Evolutionary conservation across 2,113 vertebrate genomes (phyloP).

Genomic region (Fulica atra): DNA sequence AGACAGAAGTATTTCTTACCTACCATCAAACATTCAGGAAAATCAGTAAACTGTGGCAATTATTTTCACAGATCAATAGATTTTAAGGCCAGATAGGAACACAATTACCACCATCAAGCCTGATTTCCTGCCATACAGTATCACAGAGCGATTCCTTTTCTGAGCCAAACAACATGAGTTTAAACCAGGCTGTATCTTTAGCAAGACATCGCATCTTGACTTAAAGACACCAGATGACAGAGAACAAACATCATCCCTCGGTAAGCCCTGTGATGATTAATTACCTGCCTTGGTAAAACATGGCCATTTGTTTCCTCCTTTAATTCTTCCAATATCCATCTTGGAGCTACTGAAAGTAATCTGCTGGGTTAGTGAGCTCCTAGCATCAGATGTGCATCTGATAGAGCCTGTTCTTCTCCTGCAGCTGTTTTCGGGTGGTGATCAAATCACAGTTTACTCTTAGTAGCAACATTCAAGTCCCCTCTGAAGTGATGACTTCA

Average conservation of each 20-base stretch:
- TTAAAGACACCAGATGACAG: not conserved
- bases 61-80: conserved; percentile 20
- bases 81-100: conserved; percentile 22
- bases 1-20: not conserved
- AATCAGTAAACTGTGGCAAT: conserved; percentile 27
- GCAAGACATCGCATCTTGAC: not conserved
- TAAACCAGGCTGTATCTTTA: not conserved
- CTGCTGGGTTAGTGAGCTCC: not conserved
- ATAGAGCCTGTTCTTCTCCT: not conserved
- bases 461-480: not conserved
- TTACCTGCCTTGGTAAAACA: not conserved
- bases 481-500: not conserved
- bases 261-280: not conserved
- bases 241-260: not conserved
- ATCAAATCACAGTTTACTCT: not conserved
- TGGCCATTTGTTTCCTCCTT: not conserved
- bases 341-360: rapidly evolving
- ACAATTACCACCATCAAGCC: not conserved
- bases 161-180: not conserved
- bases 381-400: rapidly evolving
- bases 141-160: not conserved
- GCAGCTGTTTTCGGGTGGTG: rapidly evolving
- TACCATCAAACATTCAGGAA: not conserved
- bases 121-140: not conserved
- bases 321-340: not conserved